These are phyloP conservation scores for Diaphora mendica DNA, from an alignment of 2,888 invertebrate species.

Conservation along the genomic window DNA sequence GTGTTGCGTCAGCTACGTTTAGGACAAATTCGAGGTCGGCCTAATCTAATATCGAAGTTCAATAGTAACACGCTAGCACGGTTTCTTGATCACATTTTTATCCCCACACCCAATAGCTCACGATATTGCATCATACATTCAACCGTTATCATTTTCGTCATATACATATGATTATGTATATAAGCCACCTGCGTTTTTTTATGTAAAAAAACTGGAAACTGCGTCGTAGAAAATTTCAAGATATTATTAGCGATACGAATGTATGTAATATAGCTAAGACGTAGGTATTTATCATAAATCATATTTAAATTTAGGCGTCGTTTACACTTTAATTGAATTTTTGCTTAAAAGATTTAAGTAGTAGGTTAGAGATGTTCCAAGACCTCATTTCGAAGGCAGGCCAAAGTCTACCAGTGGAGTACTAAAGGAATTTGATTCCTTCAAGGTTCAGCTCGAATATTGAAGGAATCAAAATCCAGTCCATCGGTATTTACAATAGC, in stretches of 20 bases:
- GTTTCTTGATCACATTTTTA: constrained; percentile 15
- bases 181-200: constrained; percentile 21
- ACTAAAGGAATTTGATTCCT: too few relatives aligned
- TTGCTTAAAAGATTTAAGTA: neutral
- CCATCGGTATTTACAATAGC: too few relatives aligned
- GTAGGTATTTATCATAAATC: constrained; percentile 5
- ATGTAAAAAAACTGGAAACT: constrained; percentile 15
- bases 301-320: neutral
- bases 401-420: too few relatives aligned
- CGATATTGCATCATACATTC: constrained; percentile 44
- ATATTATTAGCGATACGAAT: constrained; percentile 1
- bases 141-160: constrained; percentile 35
- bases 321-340: neutral
- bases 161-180: neutral
- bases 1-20: constrained; percentile 8
- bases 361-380: neutral
- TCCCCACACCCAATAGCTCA: constrained; percentile 23
- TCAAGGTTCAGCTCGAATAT: too few relatives aligned
- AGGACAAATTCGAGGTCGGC: constrained; percentile 2
- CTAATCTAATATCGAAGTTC: neutral
- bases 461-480: too few relatives aligned
- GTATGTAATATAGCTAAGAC: neutral
- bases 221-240: constrained; percentile 13
- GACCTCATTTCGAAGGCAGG: too few relatives aligned
- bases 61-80: neutral